These are phyloP conservation scores for Lasius fuliginosus DNA, from an alignment of 2,888 invertebrate species.

Conservation along the genomic window DNA sequence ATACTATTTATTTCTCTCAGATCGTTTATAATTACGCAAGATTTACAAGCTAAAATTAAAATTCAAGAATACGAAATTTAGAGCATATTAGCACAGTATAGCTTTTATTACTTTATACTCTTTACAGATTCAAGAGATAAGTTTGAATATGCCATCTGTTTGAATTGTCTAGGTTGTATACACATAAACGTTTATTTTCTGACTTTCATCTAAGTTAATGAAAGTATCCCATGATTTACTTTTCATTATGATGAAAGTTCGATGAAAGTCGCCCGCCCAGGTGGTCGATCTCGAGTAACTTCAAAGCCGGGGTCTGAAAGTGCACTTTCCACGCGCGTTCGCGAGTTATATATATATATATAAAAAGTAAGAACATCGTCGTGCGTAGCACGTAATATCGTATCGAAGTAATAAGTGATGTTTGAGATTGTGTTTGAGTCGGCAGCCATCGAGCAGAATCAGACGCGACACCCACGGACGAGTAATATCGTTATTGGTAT, in stretches of 20 bases:
- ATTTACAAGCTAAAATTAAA: neutral
- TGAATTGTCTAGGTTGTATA: neutral
- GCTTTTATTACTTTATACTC: neutral
- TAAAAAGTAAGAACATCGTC: neutral
- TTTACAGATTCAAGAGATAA: neutral
- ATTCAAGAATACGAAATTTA: neutral
- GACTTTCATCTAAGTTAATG: conserved; percentile 12
- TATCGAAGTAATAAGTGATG: conserved; percentile 13
- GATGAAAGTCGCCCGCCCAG: neutral
- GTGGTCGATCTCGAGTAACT: conserved; percentile 14
- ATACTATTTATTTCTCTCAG: neutral
- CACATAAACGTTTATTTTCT: neutral
- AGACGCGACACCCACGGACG: neutral
- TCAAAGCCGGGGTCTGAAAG: conserved; percentile 8
- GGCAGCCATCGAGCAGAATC: neutral
- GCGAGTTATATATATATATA: too few species aligned
- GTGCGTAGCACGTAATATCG: neutral
- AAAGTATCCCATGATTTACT: conserved; percentile 4
- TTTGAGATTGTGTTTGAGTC: conserved; percentile 2
- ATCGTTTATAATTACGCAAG: neutral
- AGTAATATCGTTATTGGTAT: conserved; percentile 50
- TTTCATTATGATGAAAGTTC: neutral
- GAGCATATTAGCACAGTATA: neutral
- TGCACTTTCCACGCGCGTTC: neutral
- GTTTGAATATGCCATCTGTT: neutral